phyloP scores from a whole-genome alignment of 2,113 vertebrate genomes.

The Suncus etruscus region DNA sequence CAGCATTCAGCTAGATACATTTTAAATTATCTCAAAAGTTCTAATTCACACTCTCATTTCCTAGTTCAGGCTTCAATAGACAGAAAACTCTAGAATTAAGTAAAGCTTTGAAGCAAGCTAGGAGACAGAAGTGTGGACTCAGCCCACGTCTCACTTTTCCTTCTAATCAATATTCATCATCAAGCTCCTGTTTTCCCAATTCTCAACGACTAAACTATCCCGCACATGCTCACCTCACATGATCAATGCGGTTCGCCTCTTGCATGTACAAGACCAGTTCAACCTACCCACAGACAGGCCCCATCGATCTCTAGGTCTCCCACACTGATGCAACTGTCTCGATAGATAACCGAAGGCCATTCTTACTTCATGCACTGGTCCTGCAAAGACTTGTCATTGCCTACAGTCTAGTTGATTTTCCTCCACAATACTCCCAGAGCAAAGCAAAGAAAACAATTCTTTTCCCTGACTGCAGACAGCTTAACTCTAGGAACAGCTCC shows the following conservation, averaged over 20 bases:
- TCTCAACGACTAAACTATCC: background rate
- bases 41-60: slow-evolving; percentile 31
- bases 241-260: background rate
- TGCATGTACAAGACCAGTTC: background rate
- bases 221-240: background rate
- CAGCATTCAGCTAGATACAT: slow-evolving; percentile 41
- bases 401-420: slow-evolving; percentile 21
- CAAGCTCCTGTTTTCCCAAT: background rate
- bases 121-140: background rate
- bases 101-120: slow-evolving; percentile 19
- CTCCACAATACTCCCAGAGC: slow-evolving; percentile 24
- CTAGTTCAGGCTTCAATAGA: slow-evolving; percentile 39
- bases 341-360: background rate
- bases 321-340: background rate
- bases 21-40: slow-evolving; percentile 40
- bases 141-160: background rate
- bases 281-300: background rate
- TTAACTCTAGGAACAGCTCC: background rate
- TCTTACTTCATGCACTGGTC: slow-evolving; percentile 4
- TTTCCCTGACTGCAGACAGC: background rate
- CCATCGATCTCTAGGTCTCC: background rate
- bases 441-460: slow-evolving; percentile 6
- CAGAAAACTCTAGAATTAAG: slow-evolving; percentile 40
- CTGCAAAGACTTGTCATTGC: slow-evolving; percentile 11
- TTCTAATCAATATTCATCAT: slow-evolving; percentile 36